A percentile compares a stretch with the other conserved stretches of the same genome.
Conservation (phyloP, 30 jellyfish, hydroid and myxozoan genomes). For the Aurelia sp. region DNA sequence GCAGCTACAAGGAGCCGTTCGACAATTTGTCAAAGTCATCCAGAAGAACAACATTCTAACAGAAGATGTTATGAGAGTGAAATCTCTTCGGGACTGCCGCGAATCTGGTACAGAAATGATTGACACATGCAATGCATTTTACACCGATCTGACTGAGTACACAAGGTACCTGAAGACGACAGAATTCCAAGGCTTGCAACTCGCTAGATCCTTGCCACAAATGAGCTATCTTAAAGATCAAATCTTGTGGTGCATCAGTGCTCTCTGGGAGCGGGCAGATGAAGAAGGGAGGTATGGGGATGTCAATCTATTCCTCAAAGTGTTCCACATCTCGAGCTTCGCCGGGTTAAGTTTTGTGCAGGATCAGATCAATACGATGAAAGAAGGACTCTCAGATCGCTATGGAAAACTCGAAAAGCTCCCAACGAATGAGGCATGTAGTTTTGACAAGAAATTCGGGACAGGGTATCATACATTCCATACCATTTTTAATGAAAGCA, state of each 20-base stretch:
- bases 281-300: conserved; percentile 22
- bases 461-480: conserved; percentile 19
- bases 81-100: background rate
- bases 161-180: background rate
- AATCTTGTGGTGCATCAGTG: conserved; percentile 37
- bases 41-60: background rate
- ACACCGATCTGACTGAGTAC: conserved; percentile 25
- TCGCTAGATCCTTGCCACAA: conserved; percentile 50
- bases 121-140: conserved; percentile 29
- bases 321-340: conserved; percentile 11
- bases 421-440: conserved; percentile 11
- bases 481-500: conserved; percentile 39
- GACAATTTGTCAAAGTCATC: background rate
- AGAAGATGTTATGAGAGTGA: background rate
- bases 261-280: conserved; percentile 25
- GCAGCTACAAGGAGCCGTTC: conserved; percentile 39
- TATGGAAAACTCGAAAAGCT: background rate
- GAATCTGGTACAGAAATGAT: conserved; percentile 8
- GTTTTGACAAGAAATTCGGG: background rate
- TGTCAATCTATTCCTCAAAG: conserved; percentile 48
- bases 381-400: conserved; percentile 2
- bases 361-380: conserved; percentile 14
- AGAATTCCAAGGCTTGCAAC: conserved; percentile 27
- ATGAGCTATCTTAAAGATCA: conserved; percentile 48
- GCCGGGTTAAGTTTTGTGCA: conserved; percentile 14